These are phyloP conservation scores for Dermochelys coriacea DNA, from an alignment of 2,797 vertebrate genomes.

Conservation along the genomic window DNA sequence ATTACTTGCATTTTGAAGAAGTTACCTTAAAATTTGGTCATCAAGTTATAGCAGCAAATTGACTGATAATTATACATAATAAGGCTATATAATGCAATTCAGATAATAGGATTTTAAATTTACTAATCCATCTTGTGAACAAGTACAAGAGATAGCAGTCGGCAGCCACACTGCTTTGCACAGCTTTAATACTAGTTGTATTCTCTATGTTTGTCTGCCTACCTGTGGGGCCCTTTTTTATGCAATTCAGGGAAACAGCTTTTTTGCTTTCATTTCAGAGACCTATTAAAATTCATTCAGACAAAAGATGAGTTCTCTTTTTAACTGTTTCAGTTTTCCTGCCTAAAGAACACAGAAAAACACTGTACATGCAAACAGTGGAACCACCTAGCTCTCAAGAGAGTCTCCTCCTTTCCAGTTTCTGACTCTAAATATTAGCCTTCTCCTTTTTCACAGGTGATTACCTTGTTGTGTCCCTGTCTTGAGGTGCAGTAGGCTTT, in stretches of 20 bases:
- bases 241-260: not conserved
- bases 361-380: not conserved
- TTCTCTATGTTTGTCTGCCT: not conserved
- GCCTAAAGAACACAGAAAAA: not conserved
- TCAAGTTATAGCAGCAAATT: conserved; percentile 59
- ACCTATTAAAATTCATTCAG: not conserved
- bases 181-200: not conserved
- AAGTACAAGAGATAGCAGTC: conserved; percentile 33
- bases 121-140: conserved; percentile 49
- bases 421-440: not conserved
- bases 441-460: not conserved
- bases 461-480: not conserved
- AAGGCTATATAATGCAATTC: conserved; percentile 27
- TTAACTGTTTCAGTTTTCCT: not conserved
- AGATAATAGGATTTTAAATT: conserved; percentile 76
- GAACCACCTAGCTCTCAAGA: not conserved
- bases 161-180: conserved; percentile 12
- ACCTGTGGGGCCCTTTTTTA: conserved; percentile 35
- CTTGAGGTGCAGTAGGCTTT: not conserved
- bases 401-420: not conserved
- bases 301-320: conserved; percentile 18
- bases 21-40: not conserved
- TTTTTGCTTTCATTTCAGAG: not conserved
- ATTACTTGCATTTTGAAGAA: not conserved
- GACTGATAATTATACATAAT: conserved; percentile 56